Percentiles rank a stretch among this genome's conserved stretches.
These are phyloP conservation scores for Catostomus latipinnis DNA, from an alignment of 2,797 vertebrate genomes.

Conservation along the genomic window DNA sequence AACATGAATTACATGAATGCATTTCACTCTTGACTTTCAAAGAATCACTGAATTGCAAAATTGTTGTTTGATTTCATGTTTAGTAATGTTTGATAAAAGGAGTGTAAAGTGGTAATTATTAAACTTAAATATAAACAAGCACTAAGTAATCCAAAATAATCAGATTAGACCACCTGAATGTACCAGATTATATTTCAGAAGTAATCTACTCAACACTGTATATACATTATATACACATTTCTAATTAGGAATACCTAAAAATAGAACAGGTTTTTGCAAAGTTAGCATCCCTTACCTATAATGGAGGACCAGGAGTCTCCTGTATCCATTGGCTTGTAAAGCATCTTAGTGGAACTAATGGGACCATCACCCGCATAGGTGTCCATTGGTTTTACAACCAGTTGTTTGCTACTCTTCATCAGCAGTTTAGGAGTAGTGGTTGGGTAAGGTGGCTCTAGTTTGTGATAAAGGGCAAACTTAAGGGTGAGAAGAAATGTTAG, in stretches of 20 bases:
- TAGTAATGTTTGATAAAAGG: too few species aligned
- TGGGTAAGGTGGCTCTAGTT: conserved; percentile 89
- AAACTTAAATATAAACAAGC: not conserved
- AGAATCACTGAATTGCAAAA: too few species aligned
- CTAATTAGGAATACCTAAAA: not conserved
- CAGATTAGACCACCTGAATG: too few species aligned
- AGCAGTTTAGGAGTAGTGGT: conserved; percentile 83
- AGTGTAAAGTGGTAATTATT: too few species aligned
- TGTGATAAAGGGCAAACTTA: not conserved
- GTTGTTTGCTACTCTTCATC: conserved; percentile 88
- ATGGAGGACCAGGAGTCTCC: conserved; percentile 86
- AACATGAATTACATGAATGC: too few species aligned
- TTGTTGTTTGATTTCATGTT: too few species aligned
- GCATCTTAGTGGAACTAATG: conserved; percentile 85
- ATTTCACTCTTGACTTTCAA: too few species aligned
- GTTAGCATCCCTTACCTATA: conserved; percentile 80
- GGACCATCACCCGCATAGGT: conserved; percentile 88
- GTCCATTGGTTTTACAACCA: conserved; percentile 84
- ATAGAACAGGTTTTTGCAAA: not conserved
- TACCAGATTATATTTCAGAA: too few species aligned
- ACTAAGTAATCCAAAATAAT: too few species aligned
- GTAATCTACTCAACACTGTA: too few species aligned
- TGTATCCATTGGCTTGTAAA: conserved; percentile 87
- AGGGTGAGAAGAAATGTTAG: not conserved
- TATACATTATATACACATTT: not conserved